Evolutionary conservation across 2,113 vertebrate genomes (phyloP).

Genomic region (Mobula birostris): DNA sequence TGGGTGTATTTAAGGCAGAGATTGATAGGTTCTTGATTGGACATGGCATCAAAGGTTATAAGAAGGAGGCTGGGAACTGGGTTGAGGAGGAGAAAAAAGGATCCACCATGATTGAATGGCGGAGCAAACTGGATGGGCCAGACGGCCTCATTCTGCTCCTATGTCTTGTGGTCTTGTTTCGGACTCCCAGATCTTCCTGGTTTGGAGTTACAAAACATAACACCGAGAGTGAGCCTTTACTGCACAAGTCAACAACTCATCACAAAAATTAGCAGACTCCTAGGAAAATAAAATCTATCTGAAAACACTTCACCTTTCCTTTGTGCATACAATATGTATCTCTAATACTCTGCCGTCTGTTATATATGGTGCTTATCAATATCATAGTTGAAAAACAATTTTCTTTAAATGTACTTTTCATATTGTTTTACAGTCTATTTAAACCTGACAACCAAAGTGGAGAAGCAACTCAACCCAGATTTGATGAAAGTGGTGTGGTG

Average conservation of each 20-base stretch:
- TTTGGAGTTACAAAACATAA: background rate
- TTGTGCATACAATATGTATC: background rate
- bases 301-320: background rate
- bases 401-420: background rate
- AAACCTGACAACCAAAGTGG: accelerated
- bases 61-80: too few species aligned
- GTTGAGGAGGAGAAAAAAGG: too few species aligned
- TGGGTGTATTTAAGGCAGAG: too few species aligned
- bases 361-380: background rate
- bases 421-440: background rate
- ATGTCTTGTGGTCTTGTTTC: too few species aligned
- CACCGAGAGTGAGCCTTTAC: background rate
- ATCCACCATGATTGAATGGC: too few species aligned
- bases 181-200: too few species aligned
- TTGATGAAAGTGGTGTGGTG: conserved; percentile 32
- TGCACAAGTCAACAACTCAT: background rate
- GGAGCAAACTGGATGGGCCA: too few species aligned
- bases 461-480: background rate
- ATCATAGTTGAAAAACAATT: background rate
- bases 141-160: too few species aligned
- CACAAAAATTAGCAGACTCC: background rate
- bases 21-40: too few species aligned
- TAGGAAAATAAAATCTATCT: background rate
- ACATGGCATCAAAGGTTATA: too few species aligned
- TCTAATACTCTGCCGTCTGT: background rate